Conservation (phyloP, 1,140 invertebrate species). For the Dysdera silvatica region DNA sequence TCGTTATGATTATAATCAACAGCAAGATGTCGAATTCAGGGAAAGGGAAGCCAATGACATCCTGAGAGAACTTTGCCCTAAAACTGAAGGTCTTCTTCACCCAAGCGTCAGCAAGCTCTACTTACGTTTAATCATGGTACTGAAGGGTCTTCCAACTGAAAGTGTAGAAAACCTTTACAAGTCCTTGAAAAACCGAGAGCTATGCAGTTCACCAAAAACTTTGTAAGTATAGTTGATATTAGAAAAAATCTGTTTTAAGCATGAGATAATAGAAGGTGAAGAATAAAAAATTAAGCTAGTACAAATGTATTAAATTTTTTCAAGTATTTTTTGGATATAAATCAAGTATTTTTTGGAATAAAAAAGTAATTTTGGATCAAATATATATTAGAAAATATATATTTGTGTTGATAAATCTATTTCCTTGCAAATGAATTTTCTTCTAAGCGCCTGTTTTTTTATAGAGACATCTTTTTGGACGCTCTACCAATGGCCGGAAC, state of each 20-base stretch:
- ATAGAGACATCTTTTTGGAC: constrained; percentile 43
- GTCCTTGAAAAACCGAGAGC: constrained; percentile 2
- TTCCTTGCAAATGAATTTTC: too few species aligned
- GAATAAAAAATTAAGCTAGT: too few species aligned
- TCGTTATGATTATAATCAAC: constrained; percentile 4
- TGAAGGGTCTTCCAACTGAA: neutral
- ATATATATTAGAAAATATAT: too few species aligned
- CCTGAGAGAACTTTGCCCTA: constrained; percentile 2
- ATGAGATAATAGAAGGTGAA: too few species aligned
- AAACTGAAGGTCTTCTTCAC: neutral
- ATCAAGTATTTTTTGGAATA: too few species aligned
- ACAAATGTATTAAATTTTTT: too few species aligned
- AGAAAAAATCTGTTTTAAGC: neutral
- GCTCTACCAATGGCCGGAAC: constrained; percentile 63
- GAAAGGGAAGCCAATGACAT: neutral
- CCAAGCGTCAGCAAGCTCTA: constrained; percentile 1
- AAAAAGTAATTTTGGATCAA: too few species aligned
- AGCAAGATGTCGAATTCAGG: neutral
- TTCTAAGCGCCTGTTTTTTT: neutral
- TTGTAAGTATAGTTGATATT: constrained; percentile 6
- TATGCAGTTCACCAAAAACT: constrained; percentile 5
- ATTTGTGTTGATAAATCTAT: too few species aligned
- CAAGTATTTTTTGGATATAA: too few species aligned
- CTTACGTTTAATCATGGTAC: neutral
- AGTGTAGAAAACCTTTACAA: neutral